Percentiles rank a stretch among this genome's conserved stretches.
These are phyloP conservation scores for Bombus vancouverensis DNA, from an alignment of 1,140 invertebrate species.

Conservation along the genomic window DNA sequence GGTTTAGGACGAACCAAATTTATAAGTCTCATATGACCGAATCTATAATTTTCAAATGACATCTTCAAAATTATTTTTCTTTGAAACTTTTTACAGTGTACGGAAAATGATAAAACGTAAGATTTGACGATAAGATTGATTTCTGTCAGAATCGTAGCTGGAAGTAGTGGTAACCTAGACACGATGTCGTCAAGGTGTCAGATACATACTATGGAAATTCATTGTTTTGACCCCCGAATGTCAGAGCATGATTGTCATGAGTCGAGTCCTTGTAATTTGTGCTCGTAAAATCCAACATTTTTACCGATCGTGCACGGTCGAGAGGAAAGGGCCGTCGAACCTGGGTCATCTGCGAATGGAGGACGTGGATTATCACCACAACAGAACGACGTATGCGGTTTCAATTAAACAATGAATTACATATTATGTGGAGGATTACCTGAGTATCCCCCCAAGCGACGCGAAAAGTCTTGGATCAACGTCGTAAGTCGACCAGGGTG, in stretches of 20 bases:
- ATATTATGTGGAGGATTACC: slow-evolving; percentile 71
- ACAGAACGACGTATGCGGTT: slow-evolving; percentile 36
- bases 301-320: background rate
- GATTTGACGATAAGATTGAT: background rate
- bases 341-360: slow-evolving; percentile 2
- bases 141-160: slow-evolving; percentile 55
- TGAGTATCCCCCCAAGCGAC: slow-evolving; percentile 24
- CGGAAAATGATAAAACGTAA: background rate
- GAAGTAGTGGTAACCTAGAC: slow-evolving; percentile 67
- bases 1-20: too few relatives aligned
- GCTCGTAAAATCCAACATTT: slow-evolving; percentile 28
- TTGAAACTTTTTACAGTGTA: too few relatives aligned
- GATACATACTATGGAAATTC: slow-evolving; percentile 74
- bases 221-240: slow-evolving; percentile 72
- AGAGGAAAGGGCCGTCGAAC: slow-evolving; percentile 21
- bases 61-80: too few relatives aligned
- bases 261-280: slow-evolving; percentile 62
- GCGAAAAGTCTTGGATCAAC: slow-evolving; percentile 60
- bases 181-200: slow-evolving; percentile 64
- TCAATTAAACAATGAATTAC: slow-evolving; percentile 74
- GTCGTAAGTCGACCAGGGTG: background rate
- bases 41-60: too few relatives aligned
- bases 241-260: slow-evolving; percentile 67
- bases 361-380: slow-evolving; percentile 36
- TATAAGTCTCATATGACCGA: too few relatives aligned